phyloP scores from a whole-genome alignment of 2,797 vertebrate species.

The Protosalanx chinensis region DNA sequence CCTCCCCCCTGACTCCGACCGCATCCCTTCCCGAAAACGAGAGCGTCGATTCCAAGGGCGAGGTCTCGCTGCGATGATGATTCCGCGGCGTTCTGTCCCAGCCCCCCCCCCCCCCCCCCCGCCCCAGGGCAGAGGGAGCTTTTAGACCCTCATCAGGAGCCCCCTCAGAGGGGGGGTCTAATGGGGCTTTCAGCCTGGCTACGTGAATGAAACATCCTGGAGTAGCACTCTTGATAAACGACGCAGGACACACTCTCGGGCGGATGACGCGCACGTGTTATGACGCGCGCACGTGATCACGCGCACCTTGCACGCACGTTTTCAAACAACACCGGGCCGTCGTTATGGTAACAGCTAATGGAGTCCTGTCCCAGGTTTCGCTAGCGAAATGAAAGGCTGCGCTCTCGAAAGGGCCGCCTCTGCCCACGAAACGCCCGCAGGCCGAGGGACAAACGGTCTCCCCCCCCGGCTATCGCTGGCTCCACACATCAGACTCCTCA shows the following conservation, averaged over 20 bases:
- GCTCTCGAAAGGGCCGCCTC: not conserved
- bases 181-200: not conserved
- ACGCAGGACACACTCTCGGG: not conserved
- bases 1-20: not conserved
- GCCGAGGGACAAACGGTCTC: not conserved
- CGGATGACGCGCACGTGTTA: not conserved
- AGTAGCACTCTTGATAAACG: conserved; percentile 18
- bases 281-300: no score
- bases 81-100: not conserved
- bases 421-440: not conserved
- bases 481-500: no score
- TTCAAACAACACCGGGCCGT: not conserved
- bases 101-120: no score
- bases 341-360: not conserved
- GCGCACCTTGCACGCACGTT: no score
- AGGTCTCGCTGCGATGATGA: not conserved
- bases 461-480: no score
- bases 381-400: not conserved
- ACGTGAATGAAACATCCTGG: not conserved
- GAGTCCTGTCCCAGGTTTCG: not conserved
- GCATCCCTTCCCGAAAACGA: not conserved
- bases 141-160: not conserved
- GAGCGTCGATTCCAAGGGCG: not conserved
- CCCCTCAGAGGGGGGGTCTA: not conserved
- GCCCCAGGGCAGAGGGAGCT: not conserved